phyloP scores from a whole-genome alignment of 2,797 vertebrate genomes.

The Gastrophryne carolinensis region DNA sequence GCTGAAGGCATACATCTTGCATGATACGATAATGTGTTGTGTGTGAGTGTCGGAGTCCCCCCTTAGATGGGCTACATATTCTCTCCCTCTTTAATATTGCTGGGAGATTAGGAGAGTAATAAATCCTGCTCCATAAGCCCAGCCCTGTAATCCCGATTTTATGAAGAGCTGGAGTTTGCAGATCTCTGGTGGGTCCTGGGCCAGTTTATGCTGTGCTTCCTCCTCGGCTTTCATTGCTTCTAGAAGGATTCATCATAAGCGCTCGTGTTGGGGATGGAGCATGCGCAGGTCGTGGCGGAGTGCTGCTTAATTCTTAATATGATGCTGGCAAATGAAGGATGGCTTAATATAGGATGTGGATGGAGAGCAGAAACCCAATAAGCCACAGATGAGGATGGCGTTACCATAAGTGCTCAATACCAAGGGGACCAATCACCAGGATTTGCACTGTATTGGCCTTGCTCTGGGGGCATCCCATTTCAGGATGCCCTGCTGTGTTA shows the following conservation, averaged over 20 bases:
- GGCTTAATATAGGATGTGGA: conserved; percentile 4
- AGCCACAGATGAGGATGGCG: too few species aligned
- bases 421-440: too few species aligned
- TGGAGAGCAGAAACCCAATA: not conserved
- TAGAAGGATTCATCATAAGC: not conserved
- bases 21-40: too few species aligned
- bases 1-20: too few species aligned
- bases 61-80: conserved; percentile 1
- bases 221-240: not conserved
- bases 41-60: too few species aligned
- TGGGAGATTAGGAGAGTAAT: conserved; percentile 7
- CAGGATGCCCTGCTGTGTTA: too few species aligned
- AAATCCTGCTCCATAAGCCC: not conserved
- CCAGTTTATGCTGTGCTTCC: not conserved
- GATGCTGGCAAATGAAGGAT: not conserved
- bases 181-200: not conserved
- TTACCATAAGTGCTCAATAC: too few species aligned
- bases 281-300: not conserved
- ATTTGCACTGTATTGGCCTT: too few species aligned
- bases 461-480: too few species aligned
- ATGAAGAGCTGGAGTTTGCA: conserved; percentile 11
- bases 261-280: not conserved
- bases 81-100: conserved; percentile 9
- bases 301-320: conserved; percentile 26
- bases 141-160: conserved; percentile 5